Conservation (phyloP, 1,140 invertebrate species). For the Copidosoma floridanum region DNA sequence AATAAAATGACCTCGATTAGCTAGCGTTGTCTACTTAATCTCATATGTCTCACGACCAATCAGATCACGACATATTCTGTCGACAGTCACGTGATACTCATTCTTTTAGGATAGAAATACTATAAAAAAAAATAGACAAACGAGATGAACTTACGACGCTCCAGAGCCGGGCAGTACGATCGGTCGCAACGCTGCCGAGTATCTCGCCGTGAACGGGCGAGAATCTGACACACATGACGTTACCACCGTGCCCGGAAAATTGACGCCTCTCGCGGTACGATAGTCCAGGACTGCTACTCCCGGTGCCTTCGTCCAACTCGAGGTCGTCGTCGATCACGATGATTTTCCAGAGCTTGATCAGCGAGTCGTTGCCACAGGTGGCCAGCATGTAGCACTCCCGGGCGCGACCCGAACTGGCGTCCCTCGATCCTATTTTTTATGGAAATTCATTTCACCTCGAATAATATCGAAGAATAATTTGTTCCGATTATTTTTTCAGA, state of each 20-base stretch:
- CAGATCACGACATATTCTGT: no score
- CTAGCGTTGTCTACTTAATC: no score
- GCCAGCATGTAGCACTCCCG: conserved; percentile 61
- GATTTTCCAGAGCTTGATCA: conserved; percentile 71
- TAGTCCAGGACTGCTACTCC: background rate
- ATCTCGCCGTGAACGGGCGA: conserved; percentile 57
- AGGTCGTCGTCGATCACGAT: conserved; percentile 35
- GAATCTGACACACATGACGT: conserved; percentile 63
- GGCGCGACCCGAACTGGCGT: conserved; percentile 28
- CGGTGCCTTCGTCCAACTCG: conserved; percentile 1
- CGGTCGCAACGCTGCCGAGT: conserved; percentile 63
- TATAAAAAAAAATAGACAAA: no score
- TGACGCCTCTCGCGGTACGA: conserved; percentile 35
- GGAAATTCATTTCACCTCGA: no score
- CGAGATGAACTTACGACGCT: conserved; percentile 60
- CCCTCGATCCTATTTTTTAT: conserved; percentile 36
- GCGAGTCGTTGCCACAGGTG: conserved; percentile 70
- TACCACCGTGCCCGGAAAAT: conserved; percentile 59
- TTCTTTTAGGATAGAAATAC: no score
- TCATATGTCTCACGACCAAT: no score
- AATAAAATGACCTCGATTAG: no score
- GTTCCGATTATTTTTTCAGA: no score
- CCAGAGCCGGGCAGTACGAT: conserved; percentile 66
- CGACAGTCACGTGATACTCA: no score
- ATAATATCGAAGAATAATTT: no score